These are phyloP conservation scores for Amphilophus citrinellus DNA, from an alignment of 2,113 vertebrate species.

Conservation along the genomic window DNA sequence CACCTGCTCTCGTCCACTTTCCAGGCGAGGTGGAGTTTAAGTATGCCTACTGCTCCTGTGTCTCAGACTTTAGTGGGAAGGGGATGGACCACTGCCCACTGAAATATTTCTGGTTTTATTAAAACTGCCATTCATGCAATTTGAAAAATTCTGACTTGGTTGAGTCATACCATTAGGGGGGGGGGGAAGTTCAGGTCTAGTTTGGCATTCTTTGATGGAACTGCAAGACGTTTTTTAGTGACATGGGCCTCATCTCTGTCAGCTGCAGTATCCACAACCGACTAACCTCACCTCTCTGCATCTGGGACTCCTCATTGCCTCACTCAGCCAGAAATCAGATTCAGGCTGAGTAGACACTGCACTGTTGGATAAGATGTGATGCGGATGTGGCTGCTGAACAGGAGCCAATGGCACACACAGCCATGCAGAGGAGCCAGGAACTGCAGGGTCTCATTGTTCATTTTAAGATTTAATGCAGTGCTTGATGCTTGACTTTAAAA, in stretches of 20 bases:
- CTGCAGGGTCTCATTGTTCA: conserved; percentile 7
- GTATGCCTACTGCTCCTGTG: not conserved
- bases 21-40: not conserved
- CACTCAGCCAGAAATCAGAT: conserved; percentile 30
- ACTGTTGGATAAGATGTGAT: conserved; percentile 57
- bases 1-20: conserved; percentile 7
- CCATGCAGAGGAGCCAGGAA: not conserved
- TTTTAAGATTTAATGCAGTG: not conserved
- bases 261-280: conserved; percentile 21
- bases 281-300: conserved; percentile 18
- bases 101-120: not conserved
- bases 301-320: conserved; percentile 40
- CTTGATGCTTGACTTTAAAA: not conserved
- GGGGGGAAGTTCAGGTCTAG: not conserved
- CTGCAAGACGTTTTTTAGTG: conserved; percentile 21
- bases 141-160: not conserved
- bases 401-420: conserved; percentile 30
- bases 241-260: not conserved
- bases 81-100: not conserved
- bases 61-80: not conserved
- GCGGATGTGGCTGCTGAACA: conserved; percentile 49
- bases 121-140: not conserved
- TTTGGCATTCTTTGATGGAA: conserved; percentile 20
- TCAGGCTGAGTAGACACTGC: conserved; percentile 53
- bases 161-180: not conserved